Base-by-base conservation (phyloP, 2,888 invertebrate genomes). In the Euplexia lucipara region DNA sequence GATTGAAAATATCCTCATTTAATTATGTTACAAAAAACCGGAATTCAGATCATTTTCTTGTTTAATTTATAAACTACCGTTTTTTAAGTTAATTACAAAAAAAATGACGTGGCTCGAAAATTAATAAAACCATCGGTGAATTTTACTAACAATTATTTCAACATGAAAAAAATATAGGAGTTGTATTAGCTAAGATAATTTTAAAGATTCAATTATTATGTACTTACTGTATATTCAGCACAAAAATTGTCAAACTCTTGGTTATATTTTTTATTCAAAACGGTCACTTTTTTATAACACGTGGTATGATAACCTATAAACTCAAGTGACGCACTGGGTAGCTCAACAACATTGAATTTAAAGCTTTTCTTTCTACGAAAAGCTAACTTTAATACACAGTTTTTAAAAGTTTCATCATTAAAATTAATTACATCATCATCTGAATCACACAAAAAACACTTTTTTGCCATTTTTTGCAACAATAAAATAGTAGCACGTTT, bases 181-280 rank as follows among this genome's bases (percentile, higher is more conserved):
- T 56, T 49, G 54, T 48, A 65, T 52, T 61, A 68, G 34, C 51
- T 32, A 20, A 66, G 54, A 66, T 66, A 63, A 67, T 67, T 67
- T 67, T 60, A 67, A 64, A 64, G 52, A 58, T 71, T 66, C 39
- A 66, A 58, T 67, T 71, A 69, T 69, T 67, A 64, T 63, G 66
- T 63, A 62, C 66, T 70, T 70, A 70, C 70, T 54, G 63, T 62
- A 72, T 70, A 39, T 44, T 64, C 62, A 58, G 69, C 60, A 59
- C 30, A 26, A 68, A 70, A 70, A 47, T 59, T 65, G 39, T 37
- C 1, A 72, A 68, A 70, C 67, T 75, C 75, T 72, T 75, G 68
- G 41, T 66, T 70, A 64, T 70, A 63, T 63, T 63, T 63, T 59
- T 69, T 69, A 69, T 52, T 57, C 51, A 64, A 69, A 51, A 45